Percentiles rank a stretch among this genome's conserved stretches.
Evolutionary conservation across 2,888 invertebrate genomes (phyloP).

Genomic region (Drosophila heteroneura): DNA sequence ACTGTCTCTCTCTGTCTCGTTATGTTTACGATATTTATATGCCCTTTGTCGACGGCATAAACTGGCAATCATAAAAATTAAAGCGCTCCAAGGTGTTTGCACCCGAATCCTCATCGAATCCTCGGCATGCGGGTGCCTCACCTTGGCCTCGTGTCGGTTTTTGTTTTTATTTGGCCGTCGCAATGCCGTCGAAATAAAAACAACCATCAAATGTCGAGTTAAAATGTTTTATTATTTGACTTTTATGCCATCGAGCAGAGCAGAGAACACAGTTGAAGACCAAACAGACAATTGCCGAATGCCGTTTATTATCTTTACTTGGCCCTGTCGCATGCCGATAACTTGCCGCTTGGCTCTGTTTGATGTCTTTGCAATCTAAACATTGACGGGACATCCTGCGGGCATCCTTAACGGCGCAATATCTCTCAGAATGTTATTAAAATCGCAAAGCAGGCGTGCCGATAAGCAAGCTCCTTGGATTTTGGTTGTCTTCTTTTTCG

Average conservation of each 20-base stretch:
- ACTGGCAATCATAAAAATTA: slow-evolving; percentile 70
- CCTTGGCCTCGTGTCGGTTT: slow-evolving; percentile 40
- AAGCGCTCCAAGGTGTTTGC: slow-evolving; percentile 74
- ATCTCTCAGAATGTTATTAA: slow-evolving; percentile 72
- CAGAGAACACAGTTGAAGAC: background rate
- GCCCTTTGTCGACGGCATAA: slow-evolving; percentile 34
- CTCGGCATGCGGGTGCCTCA: slow-evolving; percentile 16
- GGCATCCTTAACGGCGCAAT: slow-evolving; percentile 65
- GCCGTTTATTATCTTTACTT: slow-evolving; percentile 65
- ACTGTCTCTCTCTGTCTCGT: slow-evolving; percentile 25
- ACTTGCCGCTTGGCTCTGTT: slow-evolving; percentile 54
- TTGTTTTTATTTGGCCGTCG: slow-evolving; percentile 79
- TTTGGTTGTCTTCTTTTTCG: slow-evolving; percentile 32
- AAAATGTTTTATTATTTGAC: slow-evolving; percentile 79
- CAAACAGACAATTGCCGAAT: slow-evolving; percentile 71
- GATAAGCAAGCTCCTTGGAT: slow-evolving; percentile 49
- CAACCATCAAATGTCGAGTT: slow-evolving; percentile 83
- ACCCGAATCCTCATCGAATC: slow-evolving; percentile 11
- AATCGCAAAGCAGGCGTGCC: slow-evolving; percentile 66
- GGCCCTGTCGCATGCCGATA: slow-evolving; percentile 54
- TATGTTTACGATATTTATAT: slow-evolving; percentile 55
- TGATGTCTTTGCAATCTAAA: slow-evolving; percentile 63
- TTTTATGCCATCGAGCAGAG: slow-evolving; percentile 50
- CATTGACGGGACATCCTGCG: slow-evolving; percentile 47
- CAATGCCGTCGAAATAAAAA: slow-evolving; percentile 82